These are phyloP conservation scores for Drosophila nigromelanica DNA, from an alignment of 1,140 invertebrate species.

Conservation along the genomic window DNA sequence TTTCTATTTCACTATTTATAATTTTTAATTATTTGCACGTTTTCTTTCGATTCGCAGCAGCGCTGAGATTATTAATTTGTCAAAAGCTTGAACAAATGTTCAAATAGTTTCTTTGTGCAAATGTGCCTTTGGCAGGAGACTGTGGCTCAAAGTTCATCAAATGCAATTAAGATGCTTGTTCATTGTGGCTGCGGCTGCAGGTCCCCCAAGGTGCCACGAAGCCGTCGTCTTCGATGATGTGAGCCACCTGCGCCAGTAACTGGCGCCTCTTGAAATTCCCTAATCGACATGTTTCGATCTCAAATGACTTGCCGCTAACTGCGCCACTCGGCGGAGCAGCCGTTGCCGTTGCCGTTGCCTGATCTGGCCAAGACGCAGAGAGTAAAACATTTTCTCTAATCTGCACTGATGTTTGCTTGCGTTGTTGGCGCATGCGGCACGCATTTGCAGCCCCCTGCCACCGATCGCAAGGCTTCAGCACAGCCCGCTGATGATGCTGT, in stretches of 20 bases:
- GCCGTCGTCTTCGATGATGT: slow-evolving; percentile 42
- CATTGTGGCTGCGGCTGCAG: slow-evolving; percentile 44
- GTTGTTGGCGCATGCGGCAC: slow-evolving; percentile 56
- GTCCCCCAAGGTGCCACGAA: slow-evolving; percentile 67
- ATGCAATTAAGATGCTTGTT: slow-evolving; percentile 83
- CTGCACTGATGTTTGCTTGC: slow-evolving; percentile 65
- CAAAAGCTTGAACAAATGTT: slow-evolving; percentile 9
- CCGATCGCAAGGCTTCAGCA: slow-evolving; percentile 2
- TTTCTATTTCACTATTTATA: too few species aligned
- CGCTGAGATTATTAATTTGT: slow-evolving; percentile 37
- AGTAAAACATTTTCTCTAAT: slow-evolving; percentile 83
- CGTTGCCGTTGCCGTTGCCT: slow-evolving; percentile 26
- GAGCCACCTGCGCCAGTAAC: slow-evolving; percentile 75
- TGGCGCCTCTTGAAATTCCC: slow-evolving; percentile 83
- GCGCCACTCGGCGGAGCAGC: slow-evolving; percentile 16
- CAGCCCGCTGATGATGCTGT: slow-evolving; percentile 64
- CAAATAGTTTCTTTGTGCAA: slow-evolving; percentile 53
- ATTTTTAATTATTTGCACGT: slow-evolving; percentile 11
- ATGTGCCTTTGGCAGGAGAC: slow-evolving; percentile 59
- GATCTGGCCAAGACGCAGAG: slow-evolving; percentile 51
- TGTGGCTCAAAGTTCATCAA: slow-evolving; percentile 81
- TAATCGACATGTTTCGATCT: slow-evolving; percentile 83
- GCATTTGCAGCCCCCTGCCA: slow-evolving; percentile 55
- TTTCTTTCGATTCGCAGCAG: slow-evolving; percentile 7
- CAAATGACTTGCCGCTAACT: slow-evolving; percentile 68